Evolutionary conservation across 2,797 vertebrate species (phyloP).

Genomic region (Cuniculus paca): DNA sequence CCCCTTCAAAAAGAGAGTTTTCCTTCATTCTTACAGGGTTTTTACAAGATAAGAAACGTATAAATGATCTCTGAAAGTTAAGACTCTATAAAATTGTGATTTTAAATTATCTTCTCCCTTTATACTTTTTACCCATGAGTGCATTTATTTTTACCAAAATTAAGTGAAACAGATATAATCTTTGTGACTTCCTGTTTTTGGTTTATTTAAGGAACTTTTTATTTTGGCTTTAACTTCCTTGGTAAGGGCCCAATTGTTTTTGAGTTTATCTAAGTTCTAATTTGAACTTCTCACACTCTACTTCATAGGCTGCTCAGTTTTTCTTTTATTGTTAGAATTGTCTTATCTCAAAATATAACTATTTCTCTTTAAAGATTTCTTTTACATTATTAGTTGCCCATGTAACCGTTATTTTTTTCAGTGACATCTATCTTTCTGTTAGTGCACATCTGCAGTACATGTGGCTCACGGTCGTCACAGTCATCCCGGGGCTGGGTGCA

Average conservation of each 20-base stretch:
- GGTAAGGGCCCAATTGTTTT: neutral
- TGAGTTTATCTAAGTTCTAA: slow-evolving; percentile 38
- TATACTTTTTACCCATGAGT: slow-evolving; percentile 8
- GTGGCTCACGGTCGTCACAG: accelerated
- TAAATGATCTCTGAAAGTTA: slow-evolving; percentile 31
- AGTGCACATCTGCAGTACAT: too few species aligned
- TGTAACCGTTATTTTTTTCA: neutral
- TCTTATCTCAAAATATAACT: neutral
- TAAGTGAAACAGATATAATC: slow-evolving; percentile 18
- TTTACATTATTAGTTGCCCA: neutral
- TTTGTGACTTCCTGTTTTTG: slow-evolving; percentile 63
- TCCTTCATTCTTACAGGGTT: neutral
- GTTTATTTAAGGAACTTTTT: slow-evolving; percentile 66
- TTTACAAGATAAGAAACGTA: neutral
- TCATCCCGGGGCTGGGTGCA: neutral
- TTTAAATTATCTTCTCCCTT: neutral
- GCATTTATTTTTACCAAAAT: slow-evolving; percentile 65
- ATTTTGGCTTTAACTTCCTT: slow-evolving; percentile 25
- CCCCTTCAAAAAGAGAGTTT: neutral
- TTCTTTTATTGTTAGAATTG: slow-evolving; percentile 59
- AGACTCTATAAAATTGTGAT: slow-evolving; percentile 3
- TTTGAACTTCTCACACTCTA: neutral
- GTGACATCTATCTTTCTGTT: neutral
- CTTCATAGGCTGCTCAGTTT: neutral
- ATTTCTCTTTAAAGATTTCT: slow-evolving; percentile 24